phyloP scores from a whole-genome alignment of 1,140 invertebrate species.

The Dendroctonus valens region DNA sequence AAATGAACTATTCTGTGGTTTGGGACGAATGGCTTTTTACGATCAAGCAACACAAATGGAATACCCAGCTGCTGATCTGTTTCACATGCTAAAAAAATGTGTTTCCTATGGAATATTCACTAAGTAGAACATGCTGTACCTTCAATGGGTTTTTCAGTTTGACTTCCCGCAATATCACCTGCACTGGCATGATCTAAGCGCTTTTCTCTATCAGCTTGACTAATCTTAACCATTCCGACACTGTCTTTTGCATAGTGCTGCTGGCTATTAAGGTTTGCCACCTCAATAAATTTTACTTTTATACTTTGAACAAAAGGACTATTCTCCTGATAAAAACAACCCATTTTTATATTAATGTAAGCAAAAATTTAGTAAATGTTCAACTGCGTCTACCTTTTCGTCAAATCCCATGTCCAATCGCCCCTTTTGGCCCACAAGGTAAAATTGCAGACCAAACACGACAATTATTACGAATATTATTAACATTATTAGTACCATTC shows the following conservation, averaged over 20 bases:
- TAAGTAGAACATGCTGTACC: not conserved
- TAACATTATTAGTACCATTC: slow-evolving; percentile 43
- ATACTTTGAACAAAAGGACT: slow-evolving; percentile 24
- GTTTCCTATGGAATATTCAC: not conserved
- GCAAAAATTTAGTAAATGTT: not conserved
- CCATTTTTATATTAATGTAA: slow-evolving; percentile 5
- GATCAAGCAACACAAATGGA: slow-evolving; percentile 45
- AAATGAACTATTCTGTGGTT: slow-evolving; percentile 70
- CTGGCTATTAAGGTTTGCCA: slow-evolving; percentile 23
- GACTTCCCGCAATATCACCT: not conserved
- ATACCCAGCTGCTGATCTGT: slow-evolving; percentile 46
- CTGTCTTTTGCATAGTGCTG: slow-evolving; percentile 12
- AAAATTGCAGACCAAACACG: slow-evolving; percentile 47
- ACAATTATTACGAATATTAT: slow-evolving; percentile 40
- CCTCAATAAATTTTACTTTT: slow-evolving; percentile 32
- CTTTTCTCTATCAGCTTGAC: slow-evolving; percentile 22
- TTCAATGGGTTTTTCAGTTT: slow-evolving; percentile 24
- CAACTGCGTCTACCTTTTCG: slow-evolving; percentile 27
- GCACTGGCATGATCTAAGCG: not conserved
- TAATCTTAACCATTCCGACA: slow-evolving; percentile 1
- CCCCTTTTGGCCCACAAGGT: slow-evolving; percentile 36
- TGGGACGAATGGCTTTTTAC: slow-evolving; percentile 49
- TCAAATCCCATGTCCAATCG: slow-evolving; percentile 22
- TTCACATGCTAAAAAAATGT: slow-evolving; percentile 28
- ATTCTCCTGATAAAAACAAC: slow-evolving; percentile 15